Evolutionary conservation across 2,888 invertebrate species (phyloP).

Genomic region (Prosapia bicincta): DNA sequence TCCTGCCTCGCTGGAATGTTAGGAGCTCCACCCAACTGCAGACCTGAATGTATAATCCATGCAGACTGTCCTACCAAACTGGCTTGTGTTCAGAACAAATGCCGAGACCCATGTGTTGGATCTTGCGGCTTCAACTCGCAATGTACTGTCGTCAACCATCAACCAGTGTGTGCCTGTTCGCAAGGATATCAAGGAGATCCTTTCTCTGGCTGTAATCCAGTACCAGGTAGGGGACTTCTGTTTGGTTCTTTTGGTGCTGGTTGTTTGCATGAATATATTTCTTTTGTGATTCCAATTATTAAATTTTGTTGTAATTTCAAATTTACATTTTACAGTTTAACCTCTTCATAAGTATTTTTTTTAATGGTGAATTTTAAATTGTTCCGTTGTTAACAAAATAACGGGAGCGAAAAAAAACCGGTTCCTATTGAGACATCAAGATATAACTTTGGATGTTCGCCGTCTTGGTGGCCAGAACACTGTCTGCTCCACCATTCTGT

Average conservation of each 20-base stretch:
- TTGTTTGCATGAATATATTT: neutral
- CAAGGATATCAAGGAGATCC: conserved; percentile 77
- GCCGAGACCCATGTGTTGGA: conserved; percentile 71
- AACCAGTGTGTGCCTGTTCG: conserved; percentile 69
- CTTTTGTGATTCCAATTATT: too few species aligned
- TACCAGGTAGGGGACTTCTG: conserved; percentile 36
- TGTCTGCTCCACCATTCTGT: too few species aligned
- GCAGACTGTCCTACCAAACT: conserved; percentile 72
- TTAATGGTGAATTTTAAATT: too few species aligned
- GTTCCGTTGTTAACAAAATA: too few species aligned
- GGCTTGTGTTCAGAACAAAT: conserved; percentile 66
- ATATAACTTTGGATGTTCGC: too few species aligned
- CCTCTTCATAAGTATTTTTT: too few species aligned
- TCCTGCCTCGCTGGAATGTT: conserved; percentile 68
- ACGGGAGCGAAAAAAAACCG: too few species aligned
- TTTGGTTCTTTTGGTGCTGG: neutral
- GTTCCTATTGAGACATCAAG: too few species aligned
- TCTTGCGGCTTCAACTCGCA: conserved; percentile 74
- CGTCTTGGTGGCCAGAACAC: too few species aligned
- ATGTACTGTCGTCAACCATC: conserved; percentile 70
- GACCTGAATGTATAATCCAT: conserved; percentile 74
- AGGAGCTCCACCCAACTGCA: conserved; percentile 75
- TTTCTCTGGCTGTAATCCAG: conserved; percentile 65
- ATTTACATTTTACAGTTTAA: too few species aligned
- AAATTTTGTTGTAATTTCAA: too few species aligned